Conservation (phyloP, 2,888 invertebrate species). For the Pedicia rivosa region DNA sequence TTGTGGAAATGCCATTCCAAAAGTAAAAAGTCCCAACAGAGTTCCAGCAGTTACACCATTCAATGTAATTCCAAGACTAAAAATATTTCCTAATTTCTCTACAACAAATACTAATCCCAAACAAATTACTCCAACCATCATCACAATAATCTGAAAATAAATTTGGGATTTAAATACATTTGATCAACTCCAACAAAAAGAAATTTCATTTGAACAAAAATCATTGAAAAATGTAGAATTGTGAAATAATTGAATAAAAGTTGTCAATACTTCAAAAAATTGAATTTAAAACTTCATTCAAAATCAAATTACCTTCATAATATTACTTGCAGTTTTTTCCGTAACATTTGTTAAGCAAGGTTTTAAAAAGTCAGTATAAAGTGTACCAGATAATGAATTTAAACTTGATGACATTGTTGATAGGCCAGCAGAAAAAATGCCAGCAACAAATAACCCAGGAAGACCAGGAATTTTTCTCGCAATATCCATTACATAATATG, state of each 20-base stretch:
- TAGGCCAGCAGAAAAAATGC: constrained; percentile 56
- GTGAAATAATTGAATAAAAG: no score
- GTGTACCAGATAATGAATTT: constrained; percentile 43
- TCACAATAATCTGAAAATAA: constrained; percentile 32
- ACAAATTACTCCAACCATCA: constrained; percentile 34
- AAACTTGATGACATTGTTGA: constrained; percentile 47
- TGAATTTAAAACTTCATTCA: no score
- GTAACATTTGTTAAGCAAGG: constrained; percentile 19
- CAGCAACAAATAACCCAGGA: constrained; percentile 58
- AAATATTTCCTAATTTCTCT: constrained; percentile 45
- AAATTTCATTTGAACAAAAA: no score
- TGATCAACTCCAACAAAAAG: no score
- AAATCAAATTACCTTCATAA: constrained; percentile 18
- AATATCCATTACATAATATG: constrained; percentile 57
- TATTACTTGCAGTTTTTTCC: constrained; percentile 16
- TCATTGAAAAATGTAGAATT: no score
- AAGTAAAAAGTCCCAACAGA: constrained; percentile 45
- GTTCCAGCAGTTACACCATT: constrained; percentile 49
- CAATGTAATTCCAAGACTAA: constrained; percentile 45
- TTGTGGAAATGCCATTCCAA: constrained; percentile 51
- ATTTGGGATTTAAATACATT: no score
- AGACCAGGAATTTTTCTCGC: constrained; percentile 50
- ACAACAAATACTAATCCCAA: constrained; percentile 39
- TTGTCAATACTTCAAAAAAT: no score
- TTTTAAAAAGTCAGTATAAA: constrained; percentile 47